Base-by-base conservation (phyloP, 2,113 vertebrate genomes). In the Burhinus oedicnemus region DNA sequence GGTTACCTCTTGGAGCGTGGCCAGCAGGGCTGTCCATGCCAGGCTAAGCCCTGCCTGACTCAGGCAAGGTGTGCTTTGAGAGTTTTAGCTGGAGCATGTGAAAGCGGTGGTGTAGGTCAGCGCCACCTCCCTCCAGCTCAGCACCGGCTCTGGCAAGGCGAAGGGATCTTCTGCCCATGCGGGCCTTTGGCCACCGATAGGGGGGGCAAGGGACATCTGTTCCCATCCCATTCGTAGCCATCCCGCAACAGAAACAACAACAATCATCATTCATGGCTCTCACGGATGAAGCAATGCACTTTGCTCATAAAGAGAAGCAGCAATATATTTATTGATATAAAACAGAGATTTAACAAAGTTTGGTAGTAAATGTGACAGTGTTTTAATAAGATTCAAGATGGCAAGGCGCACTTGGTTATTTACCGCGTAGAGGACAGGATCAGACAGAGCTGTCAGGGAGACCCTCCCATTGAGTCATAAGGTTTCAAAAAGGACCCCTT, bases 201-300 rank as follows among this genome's bases (percentile, higher is more conserved):
- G 9, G 3, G 0, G 2, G 21, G 32, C 5, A 15, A 58, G 30
- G 20, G n/a, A 27, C 0, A 3, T 30, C 15, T 88, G 12, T 75
- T 90, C 36, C 49, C 26, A 51, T 27, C 7, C 36, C 4, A 3
- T 81, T 77, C 11, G 4, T 6, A 84, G 40, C 36, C 12, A 3
- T 52, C 40, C 55, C 4, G 1, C 49, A 61, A 42, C 40, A 93
- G 64, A 83, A 83, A 61, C 23, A 66, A 61, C 23, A 66, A 27
- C 9, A 29, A n/a, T n/a, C 14, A 2, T 27, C 27, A n/a, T 55
- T 87, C 44, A 29, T 5, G 13, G 19, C 44, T 44, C 13, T 44
- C 44, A 14, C 44, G 44, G 44, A 44, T 44, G 44, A 14, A 44
- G 44, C 14, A 15, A 44, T 44, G 44, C 44, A 44, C 44, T 44